Evolutionary conservation across 1,140 invertebrate species (phyloP), one percentile per base, ranked within the genome.

Genomic region (Goniozus legneri): DNA sequence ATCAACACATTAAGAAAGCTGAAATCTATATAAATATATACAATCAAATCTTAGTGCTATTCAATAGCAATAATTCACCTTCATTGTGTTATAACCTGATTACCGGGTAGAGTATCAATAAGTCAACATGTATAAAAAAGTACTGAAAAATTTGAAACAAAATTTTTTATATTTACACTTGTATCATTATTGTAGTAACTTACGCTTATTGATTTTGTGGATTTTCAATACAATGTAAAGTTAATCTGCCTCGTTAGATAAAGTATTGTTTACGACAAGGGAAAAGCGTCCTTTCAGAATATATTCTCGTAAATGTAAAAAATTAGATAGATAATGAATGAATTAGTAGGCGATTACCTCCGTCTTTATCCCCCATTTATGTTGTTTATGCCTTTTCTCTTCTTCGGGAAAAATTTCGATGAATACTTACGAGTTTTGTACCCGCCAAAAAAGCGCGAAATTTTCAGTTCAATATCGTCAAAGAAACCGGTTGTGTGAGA

Each of bases 311-410:
- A 15, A 12, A 36, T 31, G 19, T 31, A 32, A 14, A n/a, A 31
- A 10, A 22, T 12, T 13, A 30, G 12, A n/a, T 38, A 39, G 8
- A 19, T 43, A 24, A 44, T 20, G 8, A 24, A 47, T 30, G 10
- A 33, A 15, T 12, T 34, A 20, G 38, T 39, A 6, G 32, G 31
- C 34, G 45, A 65, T 69, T 54, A 71, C 70, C 70, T 21, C 69
- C 69, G 45, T 73, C 70, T 47, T 60, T 62, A 31, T 62, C 59
- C 1, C 51, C 52, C 59, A 62, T 62, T 47, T 44, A 35, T 50
- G 10, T 43, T 34, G 22, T 40, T 39, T 38, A 27, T 27, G 4
- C 10, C 4, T 27, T 27, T 27, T 27, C 10, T 27, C 4, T 10
- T 6, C 4, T 27, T 6, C 24, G 24, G 4, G 4, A 27, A 27